A percentile compares a stretch with the other conserved stretches of the same genome.
phyloP scores from a whole-genome alignment of 2,888 invertebrate genomes.

The Ophraella communa region DNA sequence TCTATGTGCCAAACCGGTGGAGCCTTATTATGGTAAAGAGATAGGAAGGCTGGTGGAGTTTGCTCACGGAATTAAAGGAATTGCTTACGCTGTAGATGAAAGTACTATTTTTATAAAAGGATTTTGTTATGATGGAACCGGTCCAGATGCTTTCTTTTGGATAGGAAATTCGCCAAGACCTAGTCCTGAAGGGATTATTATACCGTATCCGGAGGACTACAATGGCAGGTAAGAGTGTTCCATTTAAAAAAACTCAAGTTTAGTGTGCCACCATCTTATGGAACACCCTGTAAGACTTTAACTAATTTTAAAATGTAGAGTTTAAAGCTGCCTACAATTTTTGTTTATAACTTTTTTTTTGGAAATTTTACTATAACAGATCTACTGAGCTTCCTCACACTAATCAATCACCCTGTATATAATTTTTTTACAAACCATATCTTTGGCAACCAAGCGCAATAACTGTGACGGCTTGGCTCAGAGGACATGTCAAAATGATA shows the following conservation, averaged over 20 bases:
- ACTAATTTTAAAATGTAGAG: too few relatives aligned
- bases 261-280: too few relatives aligned
- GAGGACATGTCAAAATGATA: too few relatives aligned
- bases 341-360: too few relatives aligned
- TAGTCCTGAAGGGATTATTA: conserved; percentile 81
- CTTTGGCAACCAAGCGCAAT: too few relatives aligned
- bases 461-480: too few relatives aligned
- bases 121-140: conserved; percentile 88
- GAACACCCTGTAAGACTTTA: too few relatives aligned
- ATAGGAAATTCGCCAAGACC: conserved; percentile 82
- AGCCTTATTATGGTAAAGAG: conserved; percentile 78
- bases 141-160: conserved; percentile 91
- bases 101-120: conserved; percentile 85
- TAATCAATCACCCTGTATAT: too few relatives aligned
- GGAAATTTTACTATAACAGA: too few relatives aligned
- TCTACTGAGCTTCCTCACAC: too few relatives aligned
- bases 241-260: background rate
- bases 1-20: conserved; percentile 55
- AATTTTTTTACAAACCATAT: too few relatives aligned
- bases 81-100: conserved; percentile 88
- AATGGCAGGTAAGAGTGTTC: conserved; percentile 70
- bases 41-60: conserved; percentile 77
- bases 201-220: conserved; percentile 87
- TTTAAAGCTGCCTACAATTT: too few relatives aligned
- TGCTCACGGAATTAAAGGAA: conserved; percentile 82